These are phyloP conservation scores for Xenopus laevis DNA, from an alignment of 2,113 vertebrate species.

Conservation along the genomic window DNA sequence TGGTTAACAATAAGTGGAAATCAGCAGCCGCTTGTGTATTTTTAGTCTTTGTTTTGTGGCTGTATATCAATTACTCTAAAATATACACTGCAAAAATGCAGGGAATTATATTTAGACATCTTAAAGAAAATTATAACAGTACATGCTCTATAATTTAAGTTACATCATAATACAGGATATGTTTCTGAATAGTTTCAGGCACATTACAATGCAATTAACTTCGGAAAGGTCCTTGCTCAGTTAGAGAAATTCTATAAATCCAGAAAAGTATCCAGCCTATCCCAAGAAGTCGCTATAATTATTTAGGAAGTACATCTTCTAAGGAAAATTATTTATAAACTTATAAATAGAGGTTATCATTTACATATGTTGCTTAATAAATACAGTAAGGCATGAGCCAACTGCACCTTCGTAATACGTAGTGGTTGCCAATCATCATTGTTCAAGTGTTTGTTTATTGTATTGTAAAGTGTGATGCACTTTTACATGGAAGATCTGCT, in stretches of 20 bases:
- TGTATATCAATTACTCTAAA: constrained; percentile 22
- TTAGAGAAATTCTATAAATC: neutral
- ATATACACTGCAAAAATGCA: constrained; percentile 10
- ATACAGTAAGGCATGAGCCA: too few relatives aligned
- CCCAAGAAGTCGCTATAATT: too few relatives aligned
- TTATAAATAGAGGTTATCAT: too few relatives aligned
- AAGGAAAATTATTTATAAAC: too few relatives aligned
- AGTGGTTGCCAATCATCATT: too few relatives aligned
- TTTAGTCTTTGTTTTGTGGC: constrained; percentile 21
- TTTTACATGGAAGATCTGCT: too few relatives aligned
- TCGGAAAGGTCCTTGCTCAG: neutral
- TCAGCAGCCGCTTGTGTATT: constrained; percentile 4
- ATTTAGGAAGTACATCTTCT: too few relatives aligned
- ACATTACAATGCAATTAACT: constrained; percentile 13
- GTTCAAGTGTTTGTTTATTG: too few relatives aligned
- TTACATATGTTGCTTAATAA: too few relatives aligned
- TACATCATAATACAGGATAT: constrained; percentile 5
- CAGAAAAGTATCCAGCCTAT: neutral
- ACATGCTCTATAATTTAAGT: constrained; percentile 21
- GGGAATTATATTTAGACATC: constrained; percentile 20
- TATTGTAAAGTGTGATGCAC: too few relatives aligned
- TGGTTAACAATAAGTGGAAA: constrained; percentile 6
- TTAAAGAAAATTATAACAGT: constrained; percentile 7
- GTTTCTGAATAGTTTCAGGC: neutral
- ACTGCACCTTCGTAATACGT: too few relatives aligned